These are phyloP conservation scores for Sebastes oblongus DNA, from an alignment of 2,797 vertebrate species.

Conservation along the genomic window DNA sequence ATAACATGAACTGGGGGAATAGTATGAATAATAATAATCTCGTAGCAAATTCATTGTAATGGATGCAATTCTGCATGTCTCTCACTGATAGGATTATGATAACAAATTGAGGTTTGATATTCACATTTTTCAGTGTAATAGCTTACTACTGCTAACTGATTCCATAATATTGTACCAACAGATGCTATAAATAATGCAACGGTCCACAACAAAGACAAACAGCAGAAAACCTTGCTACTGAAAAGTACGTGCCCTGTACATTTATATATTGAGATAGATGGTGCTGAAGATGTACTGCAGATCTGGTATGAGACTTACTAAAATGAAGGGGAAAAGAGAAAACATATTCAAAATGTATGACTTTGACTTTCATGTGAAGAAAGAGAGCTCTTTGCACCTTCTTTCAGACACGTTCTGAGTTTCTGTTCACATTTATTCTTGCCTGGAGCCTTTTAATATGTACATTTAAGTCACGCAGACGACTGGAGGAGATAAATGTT, in stretches of 20 bases:
- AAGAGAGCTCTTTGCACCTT: neutral
- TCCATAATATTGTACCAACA: neutral
- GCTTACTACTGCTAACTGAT: neutral
- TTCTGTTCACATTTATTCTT: neutral
- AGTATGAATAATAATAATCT: slow-evolving; percentile 8
- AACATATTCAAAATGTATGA: neutral
- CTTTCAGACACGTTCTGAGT: neutral
- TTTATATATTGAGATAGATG: neutral
- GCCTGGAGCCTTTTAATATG: neutral
- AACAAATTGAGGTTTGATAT: slow-evolving; percentile 16
- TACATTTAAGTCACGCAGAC: neutral
- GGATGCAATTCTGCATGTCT: slow-evolving; percentile 4
- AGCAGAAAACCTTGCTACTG: neutral
- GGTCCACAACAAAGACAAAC: neutral
- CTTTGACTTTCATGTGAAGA: neutral
- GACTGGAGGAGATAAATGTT: neutral
- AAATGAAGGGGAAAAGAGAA: neutral
- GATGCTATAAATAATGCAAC: neutral
- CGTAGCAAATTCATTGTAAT: slow-evolving; percentile 14
- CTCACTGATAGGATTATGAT: slow-evolving; percentile 6
- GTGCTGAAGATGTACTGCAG: neutral
- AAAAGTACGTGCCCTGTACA: neutral
- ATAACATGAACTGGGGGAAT: neutral
- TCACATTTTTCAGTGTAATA: slow-evolving; percentile 5
- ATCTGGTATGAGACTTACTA: neutral